Base-by-base conservation (phyloP, 2,888 invertebrate genomes). In the Zelleria hepariella region DNA sequence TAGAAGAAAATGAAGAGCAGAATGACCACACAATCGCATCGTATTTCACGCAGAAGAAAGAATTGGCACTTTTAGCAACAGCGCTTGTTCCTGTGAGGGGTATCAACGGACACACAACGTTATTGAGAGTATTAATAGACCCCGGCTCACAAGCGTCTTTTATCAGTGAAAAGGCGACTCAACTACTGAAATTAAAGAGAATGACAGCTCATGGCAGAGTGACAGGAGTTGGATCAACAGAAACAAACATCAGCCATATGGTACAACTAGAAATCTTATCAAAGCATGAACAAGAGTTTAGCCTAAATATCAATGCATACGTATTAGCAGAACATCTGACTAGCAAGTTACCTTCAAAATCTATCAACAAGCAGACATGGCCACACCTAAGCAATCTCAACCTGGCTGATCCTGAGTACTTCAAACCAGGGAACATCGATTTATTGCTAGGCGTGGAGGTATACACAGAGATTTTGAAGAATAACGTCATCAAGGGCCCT, bases 181-280 rank as follows among this genome's bases (percentile, higher is more conserved):
- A 58, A 42, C 5, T 53, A 6, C 32, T 58, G 21, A 58, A 58
- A 24, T 23, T 58, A 5, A 58, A 26, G 21, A 58, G 53, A 58
- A 52, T 23, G 5, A 20, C 52, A n/a, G 20, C 18, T 7, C 5
- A 52, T 20, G 52, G 42, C 23, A 59, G 20, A 27, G 42, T 59
- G 21, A 52, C 53, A 18, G 59, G 59, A 18, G 55, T 59, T 53
- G 59, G 54, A n/a, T 54, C 59, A 15, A 59, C 57, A n/a, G 27
- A 56, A 53, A 53, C 52, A 24, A 57, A 10, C 5, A 60, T 53
- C 18, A 57, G 18, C 3, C 54, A 55, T 21, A 24, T 26, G 48
- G 48, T 48, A 8, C 53, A 59, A 10, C 8, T 58, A 24, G 15
- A 57, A 26, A 51, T 58, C 25, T 52, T 21, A 32, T 58, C 52